A percentile compares a stretch with the other conserved stretches of the same genome.
phyloP scores from a whole-genome alignment of 2,113 vertebrate genomes.

The Manacus vitellinus region DNA sequence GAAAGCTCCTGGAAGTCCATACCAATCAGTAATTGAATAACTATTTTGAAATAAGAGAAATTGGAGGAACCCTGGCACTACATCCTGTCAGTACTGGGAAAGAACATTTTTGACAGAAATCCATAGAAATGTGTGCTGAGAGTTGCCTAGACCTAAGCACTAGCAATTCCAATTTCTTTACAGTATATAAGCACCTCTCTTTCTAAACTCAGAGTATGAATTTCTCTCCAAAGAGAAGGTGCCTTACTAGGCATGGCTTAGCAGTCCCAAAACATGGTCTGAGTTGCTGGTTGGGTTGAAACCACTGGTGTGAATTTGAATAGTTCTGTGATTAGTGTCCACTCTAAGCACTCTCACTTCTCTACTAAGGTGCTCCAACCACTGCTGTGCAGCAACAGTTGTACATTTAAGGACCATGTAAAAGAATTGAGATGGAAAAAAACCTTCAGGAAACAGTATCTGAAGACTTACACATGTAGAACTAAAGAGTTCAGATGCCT shows the following conservation, averaged over 20 bases:
- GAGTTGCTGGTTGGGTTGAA: neutral
- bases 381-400: neutral
- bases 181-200: neutral
- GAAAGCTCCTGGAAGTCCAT: neutral
- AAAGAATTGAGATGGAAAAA: neutral
- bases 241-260: neutral
- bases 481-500: neutral
- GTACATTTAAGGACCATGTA: neutral
- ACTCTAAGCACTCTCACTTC: neutral
- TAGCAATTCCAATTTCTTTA: neutral
- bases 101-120: neutral
- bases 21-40: neutral
- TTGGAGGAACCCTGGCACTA: neutral
- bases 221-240: neutral
- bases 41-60: neutral
- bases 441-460: neutral
- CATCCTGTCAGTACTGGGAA: neutral
- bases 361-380: neutral
- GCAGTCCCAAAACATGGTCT: neutral
- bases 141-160: neutral
- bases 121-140: neutral
- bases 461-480: neutral
- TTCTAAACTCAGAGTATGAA: neutral
- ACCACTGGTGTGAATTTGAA: neutral
- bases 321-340: neutral